phyloP scores from a whole-genome alignment of 2,113 vertebrate genomes.

The Cyrtonyx montezumae region DNA sequence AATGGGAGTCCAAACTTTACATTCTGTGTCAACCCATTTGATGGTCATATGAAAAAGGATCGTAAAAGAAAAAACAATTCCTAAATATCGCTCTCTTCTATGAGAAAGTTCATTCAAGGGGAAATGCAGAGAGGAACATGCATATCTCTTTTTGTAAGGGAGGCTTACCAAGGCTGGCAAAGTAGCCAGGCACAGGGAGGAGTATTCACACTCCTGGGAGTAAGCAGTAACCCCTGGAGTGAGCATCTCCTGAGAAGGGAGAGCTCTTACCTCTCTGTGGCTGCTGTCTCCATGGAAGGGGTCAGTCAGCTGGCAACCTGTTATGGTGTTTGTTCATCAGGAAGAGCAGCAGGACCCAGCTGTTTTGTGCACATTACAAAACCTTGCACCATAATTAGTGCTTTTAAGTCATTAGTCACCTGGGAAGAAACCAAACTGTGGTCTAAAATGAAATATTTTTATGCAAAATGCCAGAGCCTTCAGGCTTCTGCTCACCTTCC shows the following conservation, averaged over 20 bases:
- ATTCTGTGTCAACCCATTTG: neutral
- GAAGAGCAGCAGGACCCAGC: neutral
- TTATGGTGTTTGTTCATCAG: neutral
- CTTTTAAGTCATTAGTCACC: neutral
- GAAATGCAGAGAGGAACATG: neutral
- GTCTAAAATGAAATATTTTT: neutral
- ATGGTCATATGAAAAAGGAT: neutral
- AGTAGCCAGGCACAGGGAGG: neutral
- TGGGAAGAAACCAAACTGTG: neutral
- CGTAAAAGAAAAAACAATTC: neutral
- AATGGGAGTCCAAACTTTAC: neutral
- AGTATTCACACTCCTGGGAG: neutral
- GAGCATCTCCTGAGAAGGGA: neutral
- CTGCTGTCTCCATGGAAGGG: neutral
- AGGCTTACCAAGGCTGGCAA: neutral
- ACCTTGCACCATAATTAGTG: neutral
- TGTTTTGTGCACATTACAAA: neutral
- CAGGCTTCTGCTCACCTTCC: neutral
- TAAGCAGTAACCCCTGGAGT: fast-evolving
- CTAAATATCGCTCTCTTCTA: neutral
- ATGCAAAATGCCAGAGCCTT: neutral
- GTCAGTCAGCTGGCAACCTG: neutral
- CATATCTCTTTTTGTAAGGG: neutral
- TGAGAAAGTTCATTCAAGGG: fast-evolving
- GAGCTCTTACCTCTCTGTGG: neutral